These are phyloP conservation scores for Spheniscus mendiculus DNA, from an alignment of 2,113 vertebrate species.

Conservation along the genomic window DNA sequence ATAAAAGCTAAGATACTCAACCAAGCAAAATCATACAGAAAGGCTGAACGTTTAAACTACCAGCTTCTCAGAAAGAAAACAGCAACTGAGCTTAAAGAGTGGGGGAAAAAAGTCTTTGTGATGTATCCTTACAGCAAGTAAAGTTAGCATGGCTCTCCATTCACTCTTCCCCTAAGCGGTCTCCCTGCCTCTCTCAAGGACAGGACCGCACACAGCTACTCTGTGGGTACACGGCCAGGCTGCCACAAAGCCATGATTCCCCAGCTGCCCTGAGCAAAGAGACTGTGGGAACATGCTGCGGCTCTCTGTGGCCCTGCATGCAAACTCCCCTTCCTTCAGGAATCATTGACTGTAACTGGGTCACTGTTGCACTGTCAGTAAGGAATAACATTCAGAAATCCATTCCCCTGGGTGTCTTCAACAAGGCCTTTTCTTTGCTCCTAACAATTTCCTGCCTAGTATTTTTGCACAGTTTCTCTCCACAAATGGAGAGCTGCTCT, in stretches of 20 bases:
- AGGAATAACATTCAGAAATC: background rate
- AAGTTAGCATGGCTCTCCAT: background rate
- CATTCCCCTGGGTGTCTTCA: background rate
- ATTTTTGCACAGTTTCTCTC: background rate
- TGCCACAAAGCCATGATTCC: background rate
- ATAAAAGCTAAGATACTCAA: background rate
- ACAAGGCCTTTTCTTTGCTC: background rate
- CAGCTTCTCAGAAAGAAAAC: background rate
- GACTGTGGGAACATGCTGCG: background rate
- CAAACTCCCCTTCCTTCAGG: background rate
- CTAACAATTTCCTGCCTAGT: background rate
- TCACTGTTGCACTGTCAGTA: background rate
- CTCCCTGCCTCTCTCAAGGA: background rate
- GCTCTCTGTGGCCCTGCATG: background rate
- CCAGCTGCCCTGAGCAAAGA: background rate
- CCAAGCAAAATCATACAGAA: background rate
- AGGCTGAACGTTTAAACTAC: background rate
- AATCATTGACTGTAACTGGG: background rate
- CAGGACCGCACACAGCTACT: fast-evolving
- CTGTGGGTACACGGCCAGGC: too few species aligned
- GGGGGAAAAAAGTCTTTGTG: background rate
- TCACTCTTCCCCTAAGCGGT: background rate
- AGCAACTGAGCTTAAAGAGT: background rate
- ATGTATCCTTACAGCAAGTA: background rate
- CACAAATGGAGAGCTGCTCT: background rate